These are phyloP conservation scores for Tachysurus fulvidraco DNA, from an alignment of 2,113 vertebrate genomes.

Conservation along the genomic window DNA sequence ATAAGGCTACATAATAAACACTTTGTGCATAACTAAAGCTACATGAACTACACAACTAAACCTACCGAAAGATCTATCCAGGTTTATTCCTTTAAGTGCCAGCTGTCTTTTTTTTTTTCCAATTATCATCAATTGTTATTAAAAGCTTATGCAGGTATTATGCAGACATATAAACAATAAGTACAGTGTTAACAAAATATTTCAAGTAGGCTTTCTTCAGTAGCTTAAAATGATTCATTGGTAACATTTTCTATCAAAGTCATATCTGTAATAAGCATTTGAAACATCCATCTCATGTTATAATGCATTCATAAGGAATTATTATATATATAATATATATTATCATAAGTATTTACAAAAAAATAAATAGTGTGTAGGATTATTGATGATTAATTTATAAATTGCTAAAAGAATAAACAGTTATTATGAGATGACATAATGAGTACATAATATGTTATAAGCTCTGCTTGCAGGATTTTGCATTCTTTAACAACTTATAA, in stretches of 20 bases:
- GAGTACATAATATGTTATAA: background rate
- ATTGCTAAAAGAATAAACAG: background rate
- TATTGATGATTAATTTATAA: background rate
- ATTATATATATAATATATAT: too few species aligned
- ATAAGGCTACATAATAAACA: too few species aligned
- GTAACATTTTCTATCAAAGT: background rate
- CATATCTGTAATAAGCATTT: background rate
- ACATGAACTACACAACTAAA: too few species aligned
- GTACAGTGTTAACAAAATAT: background rate
- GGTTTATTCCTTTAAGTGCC: too few species aligned
- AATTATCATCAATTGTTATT: too few species aligned
- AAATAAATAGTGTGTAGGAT: background rate
- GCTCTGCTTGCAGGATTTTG: background rate
- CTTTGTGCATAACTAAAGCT: too few species aligned
- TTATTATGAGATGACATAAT: background rate
- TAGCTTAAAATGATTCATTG: background rate
- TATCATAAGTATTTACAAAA: too few species aligned
- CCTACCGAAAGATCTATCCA: too few species aligned
- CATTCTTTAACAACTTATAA: background rate
- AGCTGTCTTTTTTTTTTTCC: too few species aligned
- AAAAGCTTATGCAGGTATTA: too few species aligned
- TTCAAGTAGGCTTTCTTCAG: background rate
- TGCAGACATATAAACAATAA: background rate
- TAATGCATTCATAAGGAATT: background rate
- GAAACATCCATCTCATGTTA: background rate